phyloP scores from a whole-genome alignment of 2,113 vertebrate genomes.

The Rallus limicola region DNA sequence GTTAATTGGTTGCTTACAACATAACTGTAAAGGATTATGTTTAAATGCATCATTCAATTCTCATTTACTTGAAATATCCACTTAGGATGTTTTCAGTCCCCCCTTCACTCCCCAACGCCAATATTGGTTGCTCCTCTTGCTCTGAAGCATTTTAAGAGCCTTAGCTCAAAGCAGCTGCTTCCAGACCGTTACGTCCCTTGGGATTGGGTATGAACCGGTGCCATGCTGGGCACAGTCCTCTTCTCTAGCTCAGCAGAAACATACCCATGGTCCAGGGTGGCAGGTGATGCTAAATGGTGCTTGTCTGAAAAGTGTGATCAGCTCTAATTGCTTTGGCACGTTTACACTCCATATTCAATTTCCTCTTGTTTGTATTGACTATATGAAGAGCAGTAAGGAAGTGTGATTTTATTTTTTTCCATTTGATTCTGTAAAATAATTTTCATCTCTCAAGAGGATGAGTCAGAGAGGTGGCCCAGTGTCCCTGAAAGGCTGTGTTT shows the following conservation, averaged over 20 bases:
- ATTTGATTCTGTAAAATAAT: background rate
- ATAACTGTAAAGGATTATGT: background rate
- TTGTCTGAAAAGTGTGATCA: background rate
- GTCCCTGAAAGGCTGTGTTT: background rate
- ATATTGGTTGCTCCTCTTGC: background rate
- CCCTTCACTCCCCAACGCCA: background rate
- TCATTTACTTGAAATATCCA: background rate
- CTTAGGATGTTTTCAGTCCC: background rate
- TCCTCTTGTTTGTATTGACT: background rate
- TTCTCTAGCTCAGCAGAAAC: background rate
- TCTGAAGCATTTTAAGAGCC: background rate
- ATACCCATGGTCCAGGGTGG: fast-evolving
- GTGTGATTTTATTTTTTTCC: background rate
- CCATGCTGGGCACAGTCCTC: background rate
- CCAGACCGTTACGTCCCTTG: background rate
- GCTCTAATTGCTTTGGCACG: background rate
- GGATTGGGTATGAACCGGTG: background rate
- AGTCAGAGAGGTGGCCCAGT: background rate
- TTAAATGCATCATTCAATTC: slow-evolving; percentile 2
- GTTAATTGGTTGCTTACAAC: background rate
- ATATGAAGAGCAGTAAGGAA: background rate
- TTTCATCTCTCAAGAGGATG: background rate
- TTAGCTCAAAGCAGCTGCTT: background rate
- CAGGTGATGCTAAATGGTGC: background rate
- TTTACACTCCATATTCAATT: background rate